phyloP scores from a whole-genome alignment of 2,113 vertebrate species.

The Australoheros scitulus region DNA sequence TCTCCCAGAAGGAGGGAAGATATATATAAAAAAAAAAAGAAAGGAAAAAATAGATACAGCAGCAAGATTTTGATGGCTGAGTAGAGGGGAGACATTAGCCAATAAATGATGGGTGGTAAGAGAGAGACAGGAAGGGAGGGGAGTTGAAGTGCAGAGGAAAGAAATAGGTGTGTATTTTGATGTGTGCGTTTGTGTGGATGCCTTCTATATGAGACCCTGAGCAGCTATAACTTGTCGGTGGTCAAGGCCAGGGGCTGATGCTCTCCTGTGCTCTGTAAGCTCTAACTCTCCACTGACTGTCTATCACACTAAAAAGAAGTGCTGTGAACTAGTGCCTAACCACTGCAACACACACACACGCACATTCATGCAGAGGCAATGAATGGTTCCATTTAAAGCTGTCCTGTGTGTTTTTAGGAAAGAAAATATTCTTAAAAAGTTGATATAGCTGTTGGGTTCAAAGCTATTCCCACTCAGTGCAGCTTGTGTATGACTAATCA shows the following conservation, averaged over 20 bases:
- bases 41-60: constrained; percentile 70
- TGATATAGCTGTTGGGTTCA: not conserved
- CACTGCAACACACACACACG: not conserved
- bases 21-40: constrained; percentile 1
- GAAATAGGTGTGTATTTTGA: constrained; percentile 31
- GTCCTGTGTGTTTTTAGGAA: not conserved
- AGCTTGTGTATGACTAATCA: constrained; percentile 44
- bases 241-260: constrained; percentile 55
- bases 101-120: constrained; percentile 72
- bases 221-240: constrained; percentile 54
- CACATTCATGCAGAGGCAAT: not conserved
- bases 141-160: constrained; percentile 29
- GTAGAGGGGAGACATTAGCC: constrained; percentile 71
- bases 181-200: not conserved
- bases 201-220: constrained; percentile 17
- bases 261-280: constrained; percentile 30
- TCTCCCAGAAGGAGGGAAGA: constrained; percentile 41
- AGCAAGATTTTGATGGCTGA: constrained; percentile 76
- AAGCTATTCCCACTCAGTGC: not conserved
- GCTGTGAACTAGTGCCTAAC: not conserved
- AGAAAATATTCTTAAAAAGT: not conserved
- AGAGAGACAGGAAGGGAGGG: constrained; percentile 20
- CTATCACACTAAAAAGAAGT: constrained; percentile 26
- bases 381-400: not conserved
- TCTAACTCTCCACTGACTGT: constrained; percentile 36